Base-by-base conservation (phyloP, 2,888 invertebrate species). In the Halictus quadricinctus region DNA sequence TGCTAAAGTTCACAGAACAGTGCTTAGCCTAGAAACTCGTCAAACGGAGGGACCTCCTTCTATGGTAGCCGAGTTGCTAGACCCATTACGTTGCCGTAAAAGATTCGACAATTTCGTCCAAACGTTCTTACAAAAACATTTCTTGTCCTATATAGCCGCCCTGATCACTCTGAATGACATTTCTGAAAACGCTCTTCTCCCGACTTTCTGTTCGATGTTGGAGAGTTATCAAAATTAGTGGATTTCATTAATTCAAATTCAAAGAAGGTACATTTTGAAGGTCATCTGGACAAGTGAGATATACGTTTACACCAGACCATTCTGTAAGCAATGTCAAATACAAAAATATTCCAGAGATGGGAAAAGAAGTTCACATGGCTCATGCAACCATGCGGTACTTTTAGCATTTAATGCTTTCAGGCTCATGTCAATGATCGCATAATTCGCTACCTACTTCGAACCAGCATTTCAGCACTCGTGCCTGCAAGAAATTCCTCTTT, bases 11-110 rank as follows among this genome's bases (percentile, higher is more conserved):
- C 84, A 72, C 76, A 86, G 85, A 85, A 81, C 87, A 85, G 84
- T 43, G 79, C 29, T 81, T 86, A 90, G 73, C 83, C 86, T 87
- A 88, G 80, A 89, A 84, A 88, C 85, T 83, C 41, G 75, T 83
- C 77, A 84, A 81, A 80, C 76, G 83, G 77, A 54, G 36, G 66
- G 72, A 70, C 60, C 58, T 60, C 72, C 29, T 72, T 48, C 18
- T 72, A 66, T 36, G 66, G 66, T 29, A 7, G 10, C 36, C 18
- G 29, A 36, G 66, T 29, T 36, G 10, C 66, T 18, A 66, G 66
- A 29, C 66, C 4, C 18, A 36, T 36, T 36, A 21, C 64, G 64
- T 36, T 21, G 36, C 29, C 36, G 66, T 29, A 15, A 66, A 66
- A 36, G 29, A 64, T 64, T 36, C 66, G 18, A 66, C 66, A 18